Evolutionary conservation across 2,888 invertebrate genomes (phyloP).

Genomic region (Xanthorhoe spadicearia): DNA sequence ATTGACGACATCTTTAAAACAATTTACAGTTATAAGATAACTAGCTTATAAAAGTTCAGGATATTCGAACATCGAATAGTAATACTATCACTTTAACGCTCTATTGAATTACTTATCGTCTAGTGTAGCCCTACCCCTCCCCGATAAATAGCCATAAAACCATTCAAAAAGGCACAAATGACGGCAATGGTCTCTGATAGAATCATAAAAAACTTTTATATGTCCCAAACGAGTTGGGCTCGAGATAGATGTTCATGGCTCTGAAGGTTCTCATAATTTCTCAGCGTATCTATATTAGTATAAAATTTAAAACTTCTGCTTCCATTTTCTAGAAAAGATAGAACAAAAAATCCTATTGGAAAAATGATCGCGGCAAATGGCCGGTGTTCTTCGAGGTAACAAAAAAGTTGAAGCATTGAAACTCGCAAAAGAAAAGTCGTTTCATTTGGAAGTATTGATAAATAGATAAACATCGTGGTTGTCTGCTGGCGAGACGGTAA

Average conservation of each 20-base stretch:
- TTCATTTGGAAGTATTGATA: slow-evolving; percentile 28
- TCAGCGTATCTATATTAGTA: slow-evolving; percentile 40
- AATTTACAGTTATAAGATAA: slow-evolving; percentile 15
- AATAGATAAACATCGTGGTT: slow-evolving; percentile 14
- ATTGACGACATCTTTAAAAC: slow-evolving; percentile 6
- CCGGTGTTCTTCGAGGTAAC: slow-evolving; percentile 39
- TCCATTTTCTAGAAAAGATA: slow-evolving; percentile 42
- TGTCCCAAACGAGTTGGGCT: slow-evolving; percentile 38
- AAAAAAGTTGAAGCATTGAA: slow-evolving; percentile 34
- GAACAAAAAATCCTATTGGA: slow-evolving; percentile 42
- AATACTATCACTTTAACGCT: slow-evolving; percentile 28
- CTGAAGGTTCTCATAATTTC: slow-evolving; percentile 36
- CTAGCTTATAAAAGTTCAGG: slow-evolving; percentile 17
- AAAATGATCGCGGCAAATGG: slow-evolving; percentile 46
- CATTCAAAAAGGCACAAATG: slow-evolving; percentile 39
- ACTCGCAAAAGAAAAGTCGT: slow-evolving; percentile 34
- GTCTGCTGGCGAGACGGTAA: slow-evolving; percentile 5
- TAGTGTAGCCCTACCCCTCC: slow-evolving; percentile 34
- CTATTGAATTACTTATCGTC: slow-evolving; percentile 34
- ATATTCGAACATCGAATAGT: slow-evolving; percentile 23
- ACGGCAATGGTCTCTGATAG: slow-evolving; percentile 41
- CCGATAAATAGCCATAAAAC: slow-evolving; percentile 40
- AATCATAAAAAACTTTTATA: slow-evolving; percentile 44
- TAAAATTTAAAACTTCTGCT: slow-evolving; percentile 42
- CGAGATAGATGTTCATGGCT: slow-evolving; percentile 36